Base-by-base conservation (phyloP, 2,113 vertebrate genomes). In the Dicerorhinus sumatrensis region DNA sequence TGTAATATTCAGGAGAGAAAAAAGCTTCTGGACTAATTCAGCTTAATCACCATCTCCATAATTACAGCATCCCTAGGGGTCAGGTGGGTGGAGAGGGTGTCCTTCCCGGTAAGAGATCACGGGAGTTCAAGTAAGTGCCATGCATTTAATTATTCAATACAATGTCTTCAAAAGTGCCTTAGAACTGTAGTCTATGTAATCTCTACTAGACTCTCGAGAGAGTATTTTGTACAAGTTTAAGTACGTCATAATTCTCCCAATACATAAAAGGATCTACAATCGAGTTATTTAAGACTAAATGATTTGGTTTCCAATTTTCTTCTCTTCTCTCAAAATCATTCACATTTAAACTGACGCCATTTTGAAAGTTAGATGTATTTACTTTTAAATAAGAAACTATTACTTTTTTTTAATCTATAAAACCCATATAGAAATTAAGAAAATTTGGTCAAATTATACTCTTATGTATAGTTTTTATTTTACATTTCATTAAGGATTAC, bases 361-460 rank as follows among this genome's bases (percentile, higher is more conserved):
- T 92, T 56, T 84, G 36, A 87, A 97, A 81, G 25, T 51, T 31
- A 20, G 33, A 21, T 33, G 0, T 72, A 82, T 81, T 29, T 27
- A 72, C 21, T 89, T 89, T 91, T 54, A 58, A 82, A 76, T 9
- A 73, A 67, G 25, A 86, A n/a, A 91, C 7, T 62, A 75, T 27
- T 86, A n/a, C 17, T 87, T 88, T 84, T 51, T 20, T 77, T 33
- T 58, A 58, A 91, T 79, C 80, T 75, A 80, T 81, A 81, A 95
- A 91, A 51, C 12, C 5, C 9, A 14, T 69, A 75, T n/a, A 18
- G 58, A 65, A 82, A 97, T 83, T 54, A 94, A 36, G 13, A 85
- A 85, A 93, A 6, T 83, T 23, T 89, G 58, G 29, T 27, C 63
- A 96, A 93, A 91, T 77, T 89, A 89, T 76, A 91, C 36, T 90